Base-by-base conservation (phyloP, 2,113 vertebrate genomes). In the Tor tambroides region DNA sequence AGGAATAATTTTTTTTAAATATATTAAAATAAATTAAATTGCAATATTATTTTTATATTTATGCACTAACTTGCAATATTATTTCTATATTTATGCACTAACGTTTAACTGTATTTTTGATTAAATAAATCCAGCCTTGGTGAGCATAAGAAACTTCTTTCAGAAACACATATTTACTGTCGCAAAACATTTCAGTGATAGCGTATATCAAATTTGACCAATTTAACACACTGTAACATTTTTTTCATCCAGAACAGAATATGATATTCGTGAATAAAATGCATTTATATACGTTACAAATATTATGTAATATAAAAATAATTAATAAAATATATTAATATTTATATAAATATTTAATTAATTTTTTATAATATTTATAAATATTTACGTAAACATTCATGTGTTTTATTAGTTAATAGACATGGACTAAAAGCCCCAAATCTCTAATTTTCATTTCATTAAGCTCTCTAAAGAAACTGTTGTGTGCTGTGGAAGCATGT, bases 401-500 rank as follows among this genome's bases (percentile, higher is more conserved):
- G 6, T 56, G 21, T 9, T 69, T 32, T 32, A 32, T 8, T 71
- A 38, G 32, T 21, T 72, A 72, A 38, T 72, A 38, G 69, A 72
- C 32, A 23, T 72, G 9, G 35, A 72, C 10, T 69, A 32, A 69
- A 69, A 32, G 14, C 65, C 28, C 15, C 14, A 38, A 23, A 72
- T 38, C 21, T n/a, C 21, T 41, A 0, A 72, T 41, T 72, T 72
- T 23, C 2, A 72, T 38, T 65, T 65, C 61, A 28, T 6, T 28
- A 14, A 30, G 26, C 11, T 28, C 67, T 71, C 56, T 59, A 38
- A 54, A 79, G 49, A 23, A 79, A 38, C 51, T 35, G 23, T 56
- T 75, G 69, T 56, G 30, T 43, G 12, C 12, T 15, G 5, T 85
- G 72, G 51, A 32, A 63, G 49, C 41, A 14, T 86, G 69, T 77